These are phyloP conservation scores for Canis aureus DNA, from an alignment of 2,113 vertebrate species.

Conservation along the genomic window DNA sequence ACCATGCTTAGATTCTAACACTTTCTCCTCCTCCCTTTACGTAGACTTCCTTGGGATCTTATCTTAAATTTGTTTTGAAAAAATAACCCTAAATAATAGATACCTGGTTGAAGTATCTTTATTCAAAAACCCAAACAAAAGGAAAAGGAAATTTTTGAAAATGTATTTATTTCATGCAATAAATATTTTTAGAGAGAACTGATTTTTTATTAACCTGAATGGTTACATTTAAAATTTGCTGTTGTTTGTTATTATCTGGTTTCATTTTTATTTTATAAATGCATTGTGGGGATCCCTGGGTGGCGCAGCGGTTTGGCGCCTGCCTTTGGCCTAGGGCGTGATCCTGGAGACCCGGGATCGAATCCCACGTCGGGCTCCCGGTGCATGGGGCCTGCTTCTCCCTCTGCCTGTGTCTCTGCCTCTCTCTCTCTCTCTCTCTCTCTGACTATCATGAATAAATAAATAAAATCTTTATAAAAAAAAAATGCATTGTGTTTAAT, in stretches of 20 bases:
- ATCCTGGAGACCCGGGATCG: too few relatives aligned
- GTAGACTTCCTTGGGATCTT: conserved; percentile 27
- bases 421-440: too few relatives aligned
- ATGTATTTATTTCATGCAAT: conserved; percentile 13
- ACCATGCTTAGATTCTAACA: neutral
- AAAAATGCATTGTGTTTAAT: neutral
- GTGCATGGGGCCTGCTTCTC: too few relatives aligned
- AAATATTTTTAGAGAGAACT: neutral
- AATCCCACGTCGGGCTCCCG: too few relatives aligned
- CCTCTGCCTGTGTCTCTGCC: too few relatives aligned
- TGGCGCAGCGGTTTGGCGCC: too few relatives aligned
- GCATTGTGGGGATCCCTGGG: too few relatives aligned
- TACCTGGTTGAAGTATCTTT: neutral
- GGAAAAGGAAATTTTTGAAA: neutral
- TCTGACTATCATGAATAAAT: too few relatives aligned
- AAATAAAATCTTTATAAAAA: too few relatives aligned
- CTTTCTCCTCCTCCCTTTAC: neutral
- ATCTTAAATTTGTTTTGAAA: conserved; percentile 51
- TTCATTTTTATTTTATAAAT: conserved; percentile 55
- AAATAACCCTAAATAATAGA: neutral
- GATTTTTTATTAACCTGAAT: neutral
- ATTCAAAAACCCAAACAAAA: conserved; percentile 15
- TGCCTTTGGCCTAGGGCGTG: too few relatives aligned
- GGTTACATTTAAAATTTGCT: conserved; percentile 44
- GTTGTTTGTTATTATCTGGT: conserved; percentile 8